Base-by-base conservation (phyloP, 1,140 invertebrate genomes). In the Atopsyche davidsoni region DNA sequence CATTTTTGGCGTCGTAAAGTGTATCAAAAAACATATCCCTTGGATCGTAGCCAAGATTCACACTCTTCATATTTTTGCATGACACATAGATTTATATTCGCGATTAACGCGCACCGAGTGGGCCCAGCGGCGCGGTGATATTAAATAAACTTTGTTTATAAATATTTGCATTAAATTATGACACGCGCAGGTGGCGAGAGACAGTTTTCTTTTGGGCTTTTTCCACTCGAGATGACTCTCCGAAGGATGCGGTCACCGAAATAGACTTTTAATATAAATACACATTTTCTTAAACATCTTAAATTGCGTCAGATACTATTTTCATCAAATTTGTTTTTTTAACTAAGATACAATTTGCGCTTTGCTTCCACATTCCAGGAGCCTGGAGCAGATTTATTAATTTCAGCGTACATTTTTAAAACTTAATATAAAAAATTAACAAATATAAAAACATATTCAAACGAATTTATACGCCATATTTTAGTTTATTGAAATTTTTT, bases 11-110 rank as follows among this genome's bases (percentile, higher is more conserved):
- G 18, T 18, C 21, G 31, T 49, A 46, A 57, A 57, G 53, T 35
- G 50, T 47, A 57, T 46, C 50, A 49, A 53, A 57, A 57, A 57
- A 53, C 51, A 53, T 53, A 53, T 40, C 35, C 41, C 2, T 48
- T 54, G 51, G 56, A 24, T 16, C 19, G 10, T 4, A 13, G 51
- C 56, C 56, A 58, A 54, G 25, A 41, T 42, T 57, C 45, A 44
- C 51, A 47, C 51, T 54, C 46, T 54, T 47, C 40, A 53, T 53
- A 53, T 36, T 46, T 53, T 58, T 42, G 56, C 51, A 54, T 58
- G 56, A 58, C 56, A 58, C 56, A 46, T 32, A 38, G 51, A 58
- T 58, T 58, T 58, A 58, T 54, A 41, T 42, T 47, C 41, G 51
- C 56, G 56, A 54, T 58, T 43, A 50, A 53, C 53, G 34, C 19